Base-by-base conservation (phyloP, 2,797 vertebrate species). In the Brotogeris chrysoptera region DNA sequence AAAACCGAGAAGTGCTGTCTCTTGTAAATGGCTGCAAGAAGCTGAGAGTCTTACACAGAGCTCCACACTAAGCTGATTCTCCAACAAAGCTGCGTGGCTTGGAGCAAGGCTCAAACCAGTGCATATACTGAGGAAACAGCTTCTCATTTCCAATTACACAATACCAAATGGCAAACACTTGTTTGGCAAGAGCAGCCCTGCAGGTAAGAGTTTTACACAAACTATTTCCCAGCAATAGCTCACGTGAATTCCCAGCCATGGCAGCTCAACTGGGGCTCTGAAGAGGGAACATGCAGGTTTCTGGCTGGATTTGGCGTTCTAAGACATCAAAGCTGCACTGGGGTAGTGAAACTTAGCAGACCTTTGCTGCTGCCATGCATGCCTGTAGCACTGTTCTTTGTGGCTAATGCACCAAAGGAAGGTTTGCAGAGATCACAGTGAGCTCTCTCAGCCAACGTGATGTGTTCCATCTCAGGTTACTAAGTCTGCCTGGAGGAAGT, bases 401-500 rank as follows among this genome's bases (percentile, higher is more conserved):
- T 65, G 86, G 78, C 0, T 80, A 60, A 61, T 34, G 68, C 49
- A 78, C 83, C 65, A 80, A 71, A 73, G n/a, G 47, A 64, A 93
- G 50, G 89, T 84, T 88, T 88, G 87, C 77, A 90, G 89, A 88
- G 85, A 93, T 86, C 91, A 86, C 55, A 92, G 32, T 0, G 2
- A 90, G 25, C 70, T 74, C 60, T 36, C 83, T 68, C 30, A 68
- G 90, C 80, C 80, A 93, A 82, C 80, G 47, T 24, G 69, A 71
- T 61, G 60, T 0, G 1, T 65, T 92, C 91, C 70, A 61, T 82
- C 79, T 72, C 78, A 86, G 46, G 19, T 88, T 82, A 86, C 80
- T 92, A 28, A 83, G 79, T 64, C 66, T 94, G 92, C 88, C 87
- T 41, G 64, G 64, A 92, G 88, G 88, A 90, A 95, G 64, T 61